phyloP scores from a whole-genome alignment of 2,888 invertebrate species.

The Tridacna gigas region DNA sequence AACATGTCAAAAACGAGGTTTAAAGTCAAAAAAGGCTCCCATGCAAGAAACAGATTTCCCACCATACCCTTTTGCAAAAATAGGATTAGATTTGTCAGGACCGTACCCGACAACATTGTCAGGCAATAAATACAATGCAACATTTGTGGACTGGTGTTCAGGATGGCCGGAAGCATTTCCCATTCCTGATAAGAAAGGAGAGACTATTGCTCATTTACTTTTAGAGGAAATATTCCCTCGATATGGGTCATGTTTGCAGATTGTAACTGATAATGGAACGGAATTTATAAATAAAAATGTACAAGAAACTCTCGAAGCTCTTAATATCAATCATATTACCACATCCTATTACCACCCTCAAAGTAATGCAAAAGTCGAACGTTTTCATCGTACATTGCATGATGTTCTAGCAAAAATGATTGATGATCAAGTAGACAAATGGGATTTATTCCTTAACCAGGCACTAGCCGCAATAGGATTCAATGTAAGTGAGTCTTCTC shows the following conservation, averaged over 20 bases:
- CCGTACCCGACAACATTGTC: constrained; percentile 32
- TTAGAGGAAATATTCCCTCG: constrained; percentile 56
- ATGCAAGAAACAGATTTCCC: constrained; percentile 40
- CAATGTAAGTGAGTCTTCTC: constrained; percentile 44
- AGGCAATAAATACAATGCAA: constrained; percentile 35
- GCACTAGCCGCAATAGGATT: constrained; percentile 54
- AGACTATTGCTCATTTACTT: constrained; percentile 43
- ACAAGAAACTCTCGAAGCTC: constrained; percentile 27
- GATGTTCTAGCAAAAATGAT: constrained; percentile 42
- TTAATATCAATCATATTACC: constrained; percentile 37
- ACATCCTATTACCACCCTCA: constrained; percentile 26
- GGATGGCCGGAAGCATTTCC: not conserved
- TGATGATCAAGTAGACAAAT: constrained; percentile 31
- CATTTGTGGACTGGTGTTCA: constrained; percentile 34
- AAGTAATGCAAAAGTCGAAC: constrained; percentile 31
- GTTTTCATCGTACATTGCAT: constrained; percentile 40
- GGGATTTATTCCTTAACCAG: constrained; percentile 58
- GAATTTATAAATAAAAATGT: constrained; percentile 33
- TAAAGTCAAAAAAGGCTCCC: constrained; percentile 13
- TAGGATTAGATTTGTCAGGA: constrained; percentile 38
- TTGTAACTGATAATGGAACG: not conserved
- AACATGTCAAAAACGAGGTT: constrained; percentile 35
- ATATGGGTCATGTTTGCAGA: constrained; percentile 4
- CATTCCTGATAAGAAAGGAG: not conserved
- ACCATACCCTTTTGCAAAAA: constrained; percentile 40